Conservation (phyloP, 2,113 vertebrate species). For the Raja brachyura region DNA sequence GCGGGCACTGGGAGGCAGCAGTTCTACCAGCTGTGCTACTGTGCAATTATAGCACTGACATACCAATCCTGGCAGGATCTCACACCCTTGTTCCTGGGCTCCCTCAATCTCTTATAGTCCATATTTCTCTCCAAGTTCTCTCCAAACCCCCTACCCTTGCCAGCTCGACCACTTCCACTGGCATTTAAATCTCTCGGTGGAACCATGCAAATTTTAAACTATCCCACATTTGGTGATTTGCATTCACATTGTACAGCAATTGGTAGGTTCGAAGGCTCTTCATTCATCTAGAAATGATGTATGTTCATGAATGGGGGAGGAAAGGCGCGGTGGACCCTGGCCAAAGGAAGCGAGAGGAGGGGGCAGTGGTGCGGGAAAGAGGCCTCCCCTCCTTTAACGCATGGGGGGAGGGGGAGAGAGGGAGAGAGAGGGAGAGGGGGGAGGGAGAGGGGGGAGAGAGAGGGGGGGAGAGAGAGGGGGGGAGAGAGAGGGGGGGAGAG, state of each 20-base stretch:
- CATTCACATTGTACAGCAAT: not conserved
- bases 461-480: too few species aligned
- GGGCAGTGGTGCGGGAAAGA: not conserved
- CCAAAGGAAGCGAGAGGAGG: not conserved
- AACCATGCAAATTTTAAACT: not conserved
- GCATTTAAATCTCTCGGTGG: not conserved
- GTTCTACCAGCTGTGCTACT: too few species aligned
- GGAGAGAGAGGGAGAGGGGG: too few species aligned
- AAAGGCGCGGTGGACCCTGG: not conserved
- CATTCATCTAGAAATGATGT: constrained; percentile 23
- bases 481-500: too few species aligned
- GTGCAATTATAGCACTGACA: too few species aligned
- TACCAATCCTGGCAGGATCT: too few species aligned
- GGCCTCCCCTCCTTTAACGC: not conserved
- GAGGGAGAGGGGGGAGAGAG: too few species aligned
- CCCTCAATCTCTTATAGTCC: too few species aligned
- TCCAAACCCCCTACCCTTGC: not conserved
- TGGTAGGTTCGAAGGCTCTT: not conserved
- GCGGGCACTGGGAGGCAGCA: too few species aligned
- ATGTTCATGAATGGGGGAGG: constrained; percentile 19
- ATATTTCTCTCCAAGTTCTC: not conserved
- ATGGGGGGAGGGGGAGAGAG: too few species aligned
- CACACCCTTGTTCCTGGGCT: too few species aligned
- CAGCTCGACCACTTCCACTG: not conserved
- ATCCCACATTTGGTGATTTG: too few species aligned